phyloP scores from a whole-genome alignment of 2,113 vertebrate species.

The Calonectris borealis region DNA sequence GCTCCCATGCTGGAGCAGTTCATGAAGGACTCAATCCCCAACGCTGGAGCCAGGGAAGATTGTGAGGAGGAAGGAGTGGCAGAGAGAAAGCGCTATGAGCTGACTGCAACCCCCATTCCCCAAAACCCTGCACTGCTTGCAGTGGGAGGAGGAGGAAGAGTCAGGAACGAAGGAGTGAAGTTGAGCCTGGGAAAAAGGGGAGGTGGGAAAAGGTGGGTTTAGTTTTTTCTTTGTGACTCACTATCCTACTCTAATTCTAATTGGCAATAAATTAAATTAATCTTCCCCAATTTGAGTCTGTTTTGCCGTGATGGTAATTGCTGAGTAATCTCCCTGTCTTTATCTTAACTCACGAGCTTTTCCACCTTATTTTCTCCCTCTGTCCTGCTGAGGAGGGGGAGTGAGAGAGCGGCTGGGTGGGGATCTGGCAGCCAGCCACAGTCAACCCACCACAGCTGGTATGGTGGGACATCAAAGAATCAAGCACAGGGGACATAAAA shows the following conservation, averaged over 20 bases:
- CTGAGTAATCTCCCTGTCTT: background rate
- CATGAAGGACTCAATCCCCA: background rate
- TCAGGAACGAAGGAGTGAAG: background rate
- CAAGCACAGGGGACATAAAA: background rate
- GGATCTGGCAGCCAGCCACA: background rate
- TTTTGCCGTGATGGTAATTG: background rate
- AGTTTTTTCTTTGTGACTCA: background rate
- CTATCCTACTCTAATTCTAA: background rate
- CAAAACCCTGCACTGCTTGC: background rate
- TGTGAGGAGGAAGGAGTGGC: background rate
- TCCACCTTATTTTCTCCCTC: background rate
- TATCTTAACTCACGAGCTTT: background rate
- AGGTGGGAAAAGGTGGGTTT: background rate
- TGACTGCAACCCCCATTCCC: background rate
- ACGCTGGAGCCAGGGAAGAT: background rate
- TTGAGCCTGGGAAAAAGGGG: background rate
- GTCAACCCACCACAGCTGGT: background rate
- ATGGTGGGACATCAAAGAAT: background rate
- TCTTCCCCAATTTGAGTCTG: background rate
- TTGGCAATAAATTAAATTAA: background rate
- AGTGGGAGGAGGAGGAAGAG: background rate
- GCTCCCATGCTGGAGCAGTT: background rate
- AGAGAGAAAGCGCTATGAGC: background rate
- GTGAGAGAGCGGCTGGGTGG: background rate
- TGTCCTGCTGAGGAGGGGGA: background rate